Base-by-base conservation (phyloP, 2,113 vertebrate species). In the Tricholaema leucomelas region DNA sequence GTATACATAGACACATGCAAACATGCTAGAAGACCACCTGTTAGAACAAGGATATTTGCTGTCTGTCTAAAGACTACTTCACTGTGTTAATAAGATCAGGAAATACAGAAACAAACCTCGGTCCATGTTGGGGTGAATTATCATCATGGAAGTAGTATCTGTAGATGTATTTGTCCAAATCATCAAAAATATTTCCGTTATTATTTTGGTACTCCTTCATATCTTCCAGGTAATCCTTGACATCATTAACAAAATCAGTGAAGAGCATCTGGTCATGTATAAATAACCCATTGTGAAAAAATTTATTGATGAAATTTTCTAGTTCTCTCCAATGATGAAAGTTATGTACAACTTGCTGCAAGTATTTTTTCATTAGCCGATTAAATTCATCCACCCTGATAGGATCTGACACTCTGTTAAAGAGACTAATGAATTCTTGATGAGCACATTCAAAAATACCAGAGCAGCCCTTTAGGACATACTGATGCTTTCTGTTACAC, bases 181-280 rank as follows among this genome's bases (percentile, higher is more conserved):
- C 98, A 72, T 98, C 97, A 90, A 99, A 99, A 30, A 97, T 93
- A 4, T 98, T 97, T 19, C 96, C 97, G 25, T 98, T 91, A 21
- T 95, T 95, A 31, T 97, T 96, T 61, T 97, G 98, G 93, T 99
- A 98, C 82, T 98, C 98, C 55, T 98, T 96, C 96, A 99, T 98
- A 91, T 98, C 97, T 72, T 96, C 97, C 85, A 99, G 98, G 91
- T 99, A 99, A 94, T 98, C 97, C 91, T 99, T 98, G 86, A 99
- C 97, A 42, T 98, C 98, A 31, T 97, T 98, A 40, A 99, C 98
- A 93, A 99, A 99, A 97, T 99, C 98, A 13, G 98, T 98, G 96
- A 99, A 99, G 81, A 98, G 97, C 98, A 99, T 99, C 96, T 98
- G 98, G 94, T 99, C 98, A 1, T 99, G 99, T 95, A 98, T 98